A percentile compares a stretch with the other conserved stretches of the same genome.
Conservation (phyloP, 2,888 invertebrate species). For the Hipparchia sbordonii region DNA sequence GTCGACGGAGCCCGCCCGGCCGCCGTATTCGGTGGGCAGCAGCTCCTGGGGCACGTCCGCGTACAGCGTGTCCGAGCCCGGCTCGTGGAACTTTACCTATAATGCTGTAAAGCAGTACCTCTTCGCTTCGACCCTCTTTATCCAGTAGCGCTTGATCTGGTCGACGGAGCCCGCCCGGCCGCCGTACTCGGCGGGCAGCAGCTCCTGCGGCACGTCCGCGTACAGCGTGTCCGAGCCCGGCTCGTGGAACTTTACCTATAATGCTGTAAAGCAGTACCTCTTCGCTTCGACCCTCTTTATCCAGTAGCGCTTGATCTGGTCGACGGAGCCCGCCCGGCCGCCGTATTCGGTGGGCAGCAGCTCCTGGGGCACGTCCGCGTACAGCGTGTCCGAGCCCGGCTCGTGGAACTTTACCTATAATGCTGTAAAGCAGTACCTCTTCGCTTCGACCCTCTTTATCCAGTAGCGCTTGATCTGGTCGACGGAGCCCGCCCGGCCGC, state of each 20-base stretch:
- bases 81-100: slow-evolving; percentile 86
- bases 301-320: slow-evolving; percentile 85
- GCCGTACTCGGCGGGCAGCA: slow-evolving; percentile 87
- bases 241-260: slow-evolving; percentile 85
- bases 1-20: too few species aligned
- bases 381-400: slow-evolving; percentile 85
- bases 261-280: slow-evolving; percentile 58
- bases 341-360: slow-evolving; percentile 87
- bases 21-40: too few species aligned
- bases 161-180: slow-evolving; percentile 84
- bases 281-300: slow-evolving; percentile 82
- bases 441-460: slow-evolving; percentile 83
- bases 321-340: slow-evolving; percentile 84
- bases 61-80: slow-evolving; percentile 85
- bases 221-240: slow-evolving; percentile 85
- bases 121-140: too few species aligned
- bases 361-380: slow-evolving; percentile 84
- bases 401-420: slow-evolving; percentile 85
- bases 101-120: slow-evolving; percentile 58
- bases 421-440: slow-evolving; percentile 64
- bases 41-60: slow-evolving; percentile 85
- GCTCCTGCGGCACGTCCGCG: slow-evolving; percentile 84
- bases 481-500: slow-evolving; percentile 85
- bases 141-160: too few species aligned
- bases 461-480: slow-evolving; percentile 84